Evolutionary conservation across 64 coral and sea anemone species (phyloP), one percentile per base, ranked within the genome.

Genomic region (Pocillopora verrucosa): DNA sequence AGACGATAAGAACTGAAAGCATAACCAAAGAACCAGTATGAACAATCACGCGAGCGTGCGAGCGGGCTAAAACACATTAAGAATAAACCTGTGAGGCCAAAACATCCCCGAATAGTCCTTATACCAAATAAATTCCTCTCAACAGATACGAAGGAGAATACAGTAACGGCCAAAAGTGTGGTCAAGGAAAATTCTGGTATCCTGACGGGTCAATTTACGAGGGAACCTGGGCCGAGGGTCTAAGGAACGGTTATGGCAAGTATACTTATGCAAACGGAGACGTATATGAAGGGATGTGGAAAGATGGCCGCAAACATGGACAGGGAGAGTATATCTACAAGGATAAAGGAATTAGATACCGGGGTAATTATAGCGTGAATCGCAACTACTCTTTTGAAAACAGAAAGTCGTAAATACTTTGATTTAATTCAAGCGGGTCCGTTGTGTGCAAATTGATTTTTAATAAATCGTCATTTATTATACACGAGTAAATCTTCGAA

Each of bases 71-170:
- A 30, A 30, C 30, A 30, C 30, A 30, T 30, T 30, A 30, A 30
- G 30, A 30, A 30, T 30, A 30, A 30, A 30, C 30, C 30, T 30
- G 30, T 30, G 30, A 30, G 30, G 30, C 30, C 30, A 30, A 30
- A 30, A 30, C 30, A 30, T 30, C 30, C 30, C 30, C 30, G 30
- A 0, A 30, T 30, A 30, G 30, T 30, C 30, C 30, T 30, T 30
- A 30, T 30, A 30, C 30, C 30, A 30, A 72, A 25, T 10, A 24
- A 72, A 72, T 72, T 72, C 22, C 25, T 14, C 12, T 13, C 20
- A 72, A 58, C 13, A 94, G 93, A 30, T 94, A 91, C 61, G 93
- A 91, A 56, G 93, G 93, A 64, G 41, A 94, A 79, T 94, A 94
- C 36, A 26, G 59, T 19, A 59, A 91, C 3, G 56, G 64, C n/a